Evolutionary conservation across 2,113 vertebrate genomes (phyloP), one percentile per base, ranked within the genome.

Genomic region (Pituophis catenifer): DNA sequence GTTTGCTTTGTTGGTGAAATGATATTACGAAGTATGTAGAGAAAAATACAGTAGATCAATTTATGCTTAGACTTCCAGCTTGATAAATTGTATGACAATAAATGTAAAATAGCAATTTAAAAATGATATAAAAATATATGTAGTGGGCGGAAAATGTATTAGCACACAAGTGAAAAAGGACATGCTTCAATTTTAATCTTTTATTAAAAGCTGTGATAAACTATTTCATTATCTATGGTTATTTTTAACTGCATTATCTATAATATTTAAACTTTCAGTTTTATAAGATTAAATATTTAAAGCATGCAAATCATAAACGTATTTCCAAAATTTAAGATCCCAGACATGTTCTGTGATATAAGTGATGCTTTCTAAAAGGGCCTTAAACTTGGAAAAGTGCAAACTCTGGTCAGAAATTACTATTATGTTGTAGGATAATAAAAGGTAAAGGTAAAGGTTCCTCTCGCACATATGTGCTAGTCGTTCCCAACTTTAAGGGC

Each of bases 281-380:
- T 90, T 81, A 90, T 3, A 44, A n/a, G 91, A 92, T 1, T n/a
- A 9, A 7, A 11, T 1, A 11, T 93, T 88, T 55, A 70, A 89
- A 58, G 2, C 9, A 6, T 24, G 93, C 87, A 1, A 91, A n/a
- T 5, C 70, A 12, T 8, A 86, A 6, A 93, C 3, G 13, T 75
- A 0, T 3, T 93, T 62, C 86, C 33, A 91, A 94, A 94, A 90
- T 52, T 29, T 24, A 89, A 3, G 17, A 81, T 65, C 9, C 8
- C 8, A 75, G 44, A 17, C 48, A 2, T 6, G 90, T 94, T 13
- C 38, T 1, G 65, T 94, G 44, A 86, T 4, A 55, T 62, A 58
- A 2, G 0, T 89, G 33, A 13, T 13, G 89, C 92, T 92, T 95
- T 59, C 50, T 90, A 93, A 93, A 91, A 0, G 92, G 92, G 90